Conservation (phyloP, 1,140 invertebrate species). For the Danaus plexippus region DNA sequence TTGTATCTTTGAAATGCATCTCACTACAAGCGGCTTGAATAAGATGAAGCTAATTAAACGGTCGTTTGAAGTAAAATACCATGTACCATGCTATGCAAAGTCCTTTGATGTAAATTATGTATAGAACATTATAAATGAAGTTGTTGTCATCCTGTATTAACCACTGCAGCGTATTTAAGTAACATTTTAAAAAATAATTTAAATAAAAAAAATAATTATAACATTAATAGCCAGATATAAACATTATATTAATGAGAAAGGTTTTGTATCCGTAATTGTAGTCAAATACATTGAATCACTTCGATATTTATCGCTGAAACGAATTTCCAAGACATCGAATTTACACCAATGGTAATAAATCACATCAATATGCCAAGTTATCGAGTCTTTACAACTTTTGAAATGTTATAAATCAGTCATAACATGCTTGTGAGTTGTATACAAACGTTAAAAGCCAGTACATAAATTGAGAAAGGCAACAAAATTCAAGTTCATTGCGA, state of each 20-base stretch:
- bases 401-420: slow-evolving; percentile 14
- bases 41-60: too few relatives aligned
- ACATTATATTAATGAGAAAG: too few relatives aligned
- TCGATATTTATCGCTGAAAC: too few relatives aligned
- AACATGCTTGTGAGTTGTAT: slow-evolving; percentile 20
- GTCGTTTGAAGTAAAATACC: too few relatives aligned
- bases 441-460: slow-evolving; percentile 21
- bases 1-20: slow-evolving; percentile 6
- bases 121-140: too few relatives aligned
- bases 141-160: too few relatives aligned
- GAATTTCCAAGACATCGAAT: too few relatives aligned
- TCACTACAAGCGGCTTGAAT: slow-evolving; percentile 2
- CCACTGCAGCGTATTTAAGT: neutral
- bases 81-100: too few relatives aligned
- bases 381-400: slow-evolving; percentile 13
- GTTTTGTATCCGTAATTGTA: too few relatives aligned
- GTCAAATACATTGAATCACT: too few relatives aligned
- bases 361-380: slow-evolving; percentile 15
- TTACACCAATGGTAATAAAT: slow-evolving; percentile 6
- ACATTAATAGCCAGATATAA: too few relatives aligned
- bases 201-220: neutral
- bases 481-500: slow-evolving; percentile 22
- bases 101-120: too few relatives aligned
- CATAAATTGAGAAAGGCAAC: slow-evolving; percentile 22
- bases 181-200: neutral